A percentile compares a stretch with the other conserved stretches of the same genome.
Conservation (phyloP, 2,888 invertebrate genomes). For the Tachina lurida region DNA sequence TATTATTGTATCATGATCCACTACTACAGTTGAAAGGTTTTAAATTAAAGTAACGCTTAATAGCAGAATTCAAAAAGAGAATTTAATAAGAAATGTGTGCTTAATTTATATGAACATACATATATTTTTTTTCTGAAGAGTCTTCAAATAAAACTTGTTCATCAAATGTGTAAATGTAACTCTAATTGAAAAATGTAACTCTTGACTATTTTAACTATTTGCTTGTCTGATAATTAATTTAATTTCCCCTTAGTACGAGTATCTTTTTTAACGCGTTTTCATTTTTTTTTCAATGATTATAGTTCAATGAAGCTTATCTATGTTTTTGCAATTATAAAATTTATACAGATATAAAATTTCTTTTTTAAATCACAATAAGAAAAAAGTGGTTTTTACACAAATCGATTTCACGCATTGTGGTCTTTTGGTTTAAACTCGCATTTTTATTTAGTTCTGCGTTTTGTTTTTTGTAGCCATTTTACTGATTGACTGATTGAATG, state of each 20-base stretch:
- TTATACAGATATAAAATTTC: constrained; percentile 1
- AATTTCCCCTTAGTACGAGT: no score
- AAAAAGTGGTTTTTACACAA: constrained; percentile 27
- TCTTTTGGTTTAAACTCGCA: constrained; percentile 35
- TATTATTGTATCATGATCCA: no score
- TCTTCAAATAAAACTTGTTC: not conserved
- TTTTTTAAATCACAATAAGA: constrained; percentile 1
- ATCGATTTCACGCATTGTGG: constrained; percentile 64
- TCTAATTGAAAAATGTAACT: not conserved
- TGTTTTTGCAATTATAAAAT: constrained; percentile 34
- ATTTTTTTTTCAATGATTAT: not conserved
- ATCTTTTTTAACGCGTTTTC: not conserved
- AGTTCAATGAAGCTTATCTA: not conserved
- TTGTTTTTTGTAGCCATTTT: not conserved
- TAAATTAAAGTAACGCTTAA: not conserved
- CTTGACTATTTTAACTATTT: not conserved
- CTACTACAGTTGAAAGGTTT: not conserved
- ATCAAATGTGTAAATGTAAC: not conserved
- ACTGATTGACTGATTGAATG: not conserved
- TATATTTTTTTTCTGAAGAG: no score
- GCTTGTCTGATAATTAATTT: not conserved
- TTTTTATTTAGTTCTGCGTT: not conserved
- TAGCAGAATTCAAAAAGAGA: not conserved
- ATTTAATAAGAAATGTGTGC: not conserved
- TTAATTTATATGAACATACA: not conserved